A percentile compares a stretch with the other conserved stretches of the same genome.
Evolutionary conservation across 92 coral and sea anemone genomes (phyloP).

Genomic region (Umimayanthus kanabou): DNA sequence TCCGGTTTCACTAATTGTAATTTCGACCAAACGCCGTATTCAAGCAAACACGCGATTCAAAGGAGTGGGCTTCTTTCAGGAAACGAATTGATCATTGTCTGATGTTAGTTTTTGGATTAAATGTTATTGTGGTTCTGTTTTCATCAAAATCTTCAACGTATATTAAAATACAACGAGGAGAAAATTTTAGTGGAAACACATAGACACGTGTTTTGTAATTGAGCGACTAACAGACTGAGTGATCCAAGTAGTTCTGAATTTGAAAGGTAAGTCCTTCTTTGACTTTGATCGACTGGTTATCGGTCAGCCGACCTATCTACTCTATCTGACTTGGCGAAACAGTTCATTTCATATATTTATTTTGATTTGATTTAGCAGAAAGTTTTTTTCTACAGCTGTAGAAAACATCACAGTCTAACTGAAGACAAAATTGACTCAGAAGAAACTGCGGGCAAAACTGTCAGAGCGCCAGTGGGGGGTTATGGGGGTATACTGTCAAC

Average conservation of each 20-base stretch:
- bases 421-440: not conserved
- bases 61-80: slow-evolving; percentile 32
- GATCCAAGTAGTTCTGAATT: not conserved
- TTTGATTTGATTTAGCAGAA: not conserved
- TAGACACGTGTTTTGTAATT: not conserved
- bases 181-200: not conserved
- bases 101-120: slow-evolving; percentile 29
- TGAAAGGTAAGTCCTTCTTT: slow-evolving; percentile 4
- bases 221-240: not conserved
- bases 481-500: not conserved
- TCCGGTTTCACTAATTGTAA: slow-evolving; percentile 41
- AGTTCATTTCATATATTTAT: not conserved
- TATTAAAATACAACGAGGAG: slow-evolving; percentile 28
- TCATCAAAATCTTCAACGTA: not conserved
- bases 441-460: not conserved
- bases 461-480: not conserved
- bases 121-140: slow-evolving; percentile 3
- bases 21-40: not conserved
- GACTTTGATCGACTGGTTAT: not conserved
- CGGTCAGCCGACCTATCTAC: not conserved
- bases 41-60: slow-evolving; percentile 32
- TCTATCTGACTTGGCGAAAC: not conserved
- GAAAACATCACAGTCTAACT: not conserved
- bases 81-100: slow-evolving; percentile 4
- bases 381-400: not conserved